Evolutionary conservation across 2,797 vertebrate species (phyloP).

Genomic region (Myotis daubentonii): DNA sequence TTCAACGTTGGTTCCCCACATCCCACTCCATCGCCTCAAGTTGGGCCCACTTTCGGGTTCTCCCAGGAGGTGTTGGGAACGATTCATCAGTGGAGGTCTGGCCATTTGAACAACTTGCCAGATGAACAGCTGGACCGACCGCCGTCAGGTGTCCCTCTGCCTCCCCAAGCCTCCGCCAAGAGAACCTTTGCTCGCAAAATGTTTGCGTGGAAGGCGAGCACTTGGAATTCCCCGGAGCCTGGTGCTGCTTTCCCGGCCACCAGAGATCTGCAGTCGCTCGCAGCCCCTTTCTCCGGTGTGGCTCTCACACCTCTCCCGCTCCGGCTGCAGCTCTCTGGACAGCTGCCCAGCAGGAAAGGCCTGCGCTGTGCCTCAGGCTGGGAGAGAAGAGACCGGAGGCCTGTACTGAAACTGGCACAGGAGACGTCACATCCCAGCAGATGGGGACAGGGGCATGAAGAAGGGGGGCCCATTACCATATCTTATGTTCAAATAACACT

Average conservation of each 20-base stretch:
- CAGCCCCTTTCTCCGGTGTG: neutral
- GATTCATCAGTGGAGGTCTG: neutral
- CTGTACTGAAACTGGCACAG: neutral
- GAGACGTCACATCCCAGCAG: neutral
- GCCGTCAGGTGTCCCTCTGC: neutral
- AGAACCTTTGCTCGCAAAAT: neutral
- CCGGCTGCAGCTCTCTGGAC: neutral
- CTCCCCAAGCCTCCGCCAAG: neutral
- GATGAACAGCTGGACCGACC: neutral
- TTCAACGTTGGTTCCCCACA: neutral
- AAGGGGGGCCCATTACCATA: neutral
- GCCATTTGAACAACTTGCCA: slow-evolving; percentile 21
- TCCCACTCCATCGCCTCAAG: neutral
- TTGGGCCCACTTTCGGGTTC: neutral
- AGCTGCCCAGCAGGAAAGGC: neutral
- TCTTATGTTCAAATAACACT: neutral
- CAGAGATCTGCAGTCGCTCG: neutral
- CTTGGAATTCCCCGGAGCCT: neutral
- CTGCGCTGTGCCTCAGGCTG: neutral
- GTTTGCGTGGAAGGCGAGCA: neutral
- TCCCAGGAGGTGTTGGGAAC: neutral
- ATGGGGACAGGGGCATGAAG: neutral
- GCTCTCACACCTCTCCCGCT: neutral
- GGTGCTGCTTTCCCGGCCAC: neutral
- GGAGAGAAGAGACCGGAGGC: neutral